phyloP scores from a whole-genome alignment of 2,888 invertebrate species.

The Ethmia dodecea region DNA sequence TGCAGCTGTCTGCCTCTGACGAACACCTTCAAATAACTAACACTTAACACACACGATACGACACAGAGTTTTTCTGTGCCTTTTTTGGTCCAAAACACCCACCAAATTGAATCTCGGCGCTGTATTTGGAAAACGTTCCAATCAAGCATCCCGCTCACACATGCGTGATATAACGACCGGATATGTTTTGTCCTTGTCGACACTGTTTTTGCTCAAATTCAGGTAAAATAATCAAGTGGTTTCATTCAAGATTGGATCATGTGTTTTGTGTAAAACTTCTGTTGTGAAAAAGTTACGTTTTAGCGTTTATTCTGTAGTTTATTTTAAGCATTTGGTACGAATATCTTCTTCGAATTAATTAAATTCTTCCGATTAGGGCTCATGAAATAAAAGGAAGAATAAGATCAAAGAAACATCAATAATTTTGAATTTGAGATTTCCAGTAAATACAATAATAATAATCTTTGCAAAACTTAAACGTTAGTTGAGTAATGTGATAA shows the following conservation, averaged over 20 bases:
- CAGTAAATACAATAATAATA: too few relatives aligned
- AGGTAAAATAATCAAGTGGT: conserved; percentile 11
- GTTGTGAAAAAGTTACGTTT: too few relatives aligned
- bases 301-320: too few relatives aligned
- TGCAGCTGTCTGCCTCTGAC: conserved; percentile 34
- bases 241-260: conserved; percentile 10
- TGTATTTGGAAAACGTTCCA: conserved; percentile 24
- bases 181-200: conserved; percentile 28
- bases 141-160: conserved; percentile 28
- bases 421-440: too few relatives aligned
- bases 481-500: too few relatives aligned
- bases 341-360: too few relatives aligned
- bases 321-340: too few relatives aligned
- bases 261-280: too few relatives aligned
- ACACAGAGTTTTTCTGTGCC: not conserved
- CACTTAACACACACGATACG: conserved; percentile 18
- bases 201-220: conserved; percentile 28
- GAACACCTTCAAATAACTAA: conserved; percentile 4
- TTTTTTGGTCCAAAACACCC: conserved; percentile 1
- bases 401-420: too few relatives aligned
- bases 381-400: too few relatives aligned
- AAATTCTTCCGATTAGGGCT: too few relatives aligned
- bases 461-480: too few relatives aligned
- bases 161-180: conserved; percentile 25
- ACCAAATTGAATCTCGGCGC: conserved; percentile 4